Base-by-base conservation (phyloP, 2,888 invertebrate species). In the Cybosia mesomella region DNA sequence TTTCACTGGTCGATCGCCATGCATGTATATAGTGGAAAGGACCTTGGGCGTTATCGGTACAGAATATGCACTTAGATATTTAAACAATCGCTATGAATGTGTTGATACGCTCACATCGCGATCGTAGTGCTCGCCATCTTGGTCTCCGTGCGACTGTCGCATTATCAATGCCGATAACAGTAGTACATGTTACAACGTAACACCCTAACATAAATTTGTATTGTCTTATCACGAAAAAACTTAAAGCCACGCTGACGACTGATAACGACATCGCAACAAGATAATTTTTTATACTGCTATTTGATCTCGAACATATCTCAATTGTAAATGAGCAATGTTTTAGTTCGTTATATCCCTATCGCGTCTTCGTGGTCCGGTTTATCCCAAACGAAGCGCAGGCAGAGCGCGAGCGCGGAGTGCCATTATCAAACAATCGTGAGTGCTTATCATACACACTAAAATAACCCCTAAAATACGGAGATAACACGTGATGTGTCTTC, bases 191-290 rank as follows among this genome's bases (percentile, higher is more conserved):
- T 89, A 89, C 87, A 88, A 89, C 88, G 88, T 92, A 92, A 91
- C 92, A 94, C 89, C 92, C 88, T 94, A 91, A 93, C 93, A 94
- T 93, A 94, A 91, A 93, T 94, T 92, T 90, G 89, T 91, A 92
- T 91, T 91, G 91, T 92, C 90, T 94, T 94, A 94, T 95, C 94
- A 87, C 81, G 81, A 88, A 89, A 88, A 85, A 84, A 85, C 86
- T 83, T 87, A 86, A 88, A 87, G 81, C 85, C 83, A 81, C 83
- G 76, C 83, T 87, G 83, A 83, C 83, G 78, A 81, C 81, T 84
- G 91, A 92, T 91, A 92, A 71, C 75, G 76, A 81, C 89, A 78
- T 89, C 85, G 92, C 89, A 92, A 94, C 93, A 87, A 92, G 91
- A 93, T 92, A 91, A 86, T 75, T 75, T 80, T 82, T 74, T 70